These are phyloP conservation scores for Tiliacea citrago DNA, from an alignment of 2,888 invertebrate species.

Conservation along the genomic window DNA sequence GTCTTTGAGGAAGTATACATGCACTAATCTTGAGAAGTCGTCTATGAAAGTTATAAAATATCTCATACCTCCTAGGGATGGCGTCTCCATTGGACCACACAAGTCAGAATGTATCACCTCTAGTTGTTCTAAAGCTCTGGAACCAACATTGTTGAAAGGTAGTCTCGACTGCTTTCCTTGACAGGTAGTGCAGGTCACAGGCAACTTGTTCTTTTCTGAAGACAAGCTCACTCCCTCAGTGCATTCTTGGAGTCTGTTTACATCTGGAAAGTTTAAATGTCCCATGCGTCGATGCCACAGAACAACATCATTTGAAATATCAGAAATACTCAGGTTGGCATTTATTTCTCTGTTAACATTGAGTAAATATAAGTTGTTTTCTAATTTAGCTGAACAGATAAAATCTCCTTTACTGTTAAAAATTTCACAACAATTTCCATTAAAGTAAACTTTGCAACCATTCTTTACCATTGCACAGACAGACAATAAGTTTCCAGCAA, in stretches of 20 bases:
- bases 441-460: no score
- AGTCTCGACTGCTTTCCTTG: slow-evolving; percentile 6
- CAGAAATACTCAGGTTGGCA: background rate
- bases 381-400: background rate
- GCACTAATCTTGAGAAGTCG: no score
- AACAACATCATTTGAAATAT: slow-evolving; percentile 7
- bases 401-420: background rate
- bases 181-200: slow-evolving; percentile 7
- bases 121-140: no score
- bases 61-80: no score
- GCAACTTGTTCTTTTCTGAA: background rate
- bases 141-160: background rate
- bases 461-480: no score
- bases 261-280: slow-evolving; percentile 19
- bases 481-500: no score
- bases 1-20: no score
- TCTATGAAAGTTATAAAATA: no score
- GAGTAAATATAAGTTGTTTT: background rate
- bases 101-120: no score
- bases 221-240: background rate
- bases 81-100: no score
- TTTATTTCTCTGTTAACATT: background rate
- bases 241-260: slow-evolving; percentile 12
- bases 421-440: no score
- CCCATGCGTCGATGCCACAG: slow-evolving; percentile 31